phyloP scores from a whole-genome alignment of 2,113 vertebrate species.

The Balaenoptera acutorostrata region DNA sequence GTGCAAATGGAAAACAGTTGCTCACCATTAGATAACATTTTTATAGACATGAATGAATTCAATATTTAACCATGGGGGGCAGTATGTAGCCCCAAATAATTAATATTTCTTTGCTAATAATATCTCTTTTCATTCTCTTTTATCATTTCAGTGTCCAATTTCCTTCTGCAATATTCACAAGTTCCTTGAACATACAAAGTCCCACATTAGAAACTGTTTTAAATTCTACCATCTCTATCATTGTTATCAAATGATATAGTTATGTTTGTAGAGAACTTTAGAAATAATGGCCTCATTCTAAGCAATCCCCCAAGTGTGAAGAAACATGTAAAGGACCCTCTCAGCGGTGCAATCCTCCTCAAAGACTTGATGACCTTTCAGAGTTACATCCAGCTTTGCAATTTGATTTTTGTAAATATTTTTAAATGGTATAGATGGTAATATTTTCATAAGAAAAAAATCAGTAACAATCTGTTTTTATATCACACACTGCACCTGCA shows the following conservation, averaged over 20 bases:
- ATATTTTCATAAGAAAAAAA: slow-evolving; percentile 18
- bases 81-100: neutral
- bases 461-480: neutral
- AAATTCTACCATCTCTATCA: neutral
- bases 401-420: neutral
- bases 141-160: neutral
- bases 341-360: neutral
- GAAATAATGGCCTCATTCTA: neutral
- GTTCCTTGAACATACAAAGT: neutral
- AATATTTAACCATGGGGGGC: neutral
- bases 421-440: neutral
- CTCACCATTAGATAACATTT: slow-evolving; percentile 35
- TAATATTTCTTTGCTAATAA: slow-evolving; percentile 5
- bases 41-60: slow-evolving; percentile 5
- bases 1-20: slow-evolving; percentile 29
- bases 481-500: neutral
- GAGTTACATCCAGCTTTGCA: neutral
- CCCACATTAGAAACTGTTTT: neutral
- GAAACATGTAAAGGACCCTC: neutral
- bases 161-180: neutral
- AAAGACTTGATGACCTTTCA: neutral
- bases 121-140: neutral
- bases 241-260: neutral
- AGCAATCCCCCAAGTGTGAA: neutral
- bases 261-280: neutral